phyloP scores from a whole-genome alignment of 2,113 vertebrate species.

The Myotis yumanensis region DNA sequence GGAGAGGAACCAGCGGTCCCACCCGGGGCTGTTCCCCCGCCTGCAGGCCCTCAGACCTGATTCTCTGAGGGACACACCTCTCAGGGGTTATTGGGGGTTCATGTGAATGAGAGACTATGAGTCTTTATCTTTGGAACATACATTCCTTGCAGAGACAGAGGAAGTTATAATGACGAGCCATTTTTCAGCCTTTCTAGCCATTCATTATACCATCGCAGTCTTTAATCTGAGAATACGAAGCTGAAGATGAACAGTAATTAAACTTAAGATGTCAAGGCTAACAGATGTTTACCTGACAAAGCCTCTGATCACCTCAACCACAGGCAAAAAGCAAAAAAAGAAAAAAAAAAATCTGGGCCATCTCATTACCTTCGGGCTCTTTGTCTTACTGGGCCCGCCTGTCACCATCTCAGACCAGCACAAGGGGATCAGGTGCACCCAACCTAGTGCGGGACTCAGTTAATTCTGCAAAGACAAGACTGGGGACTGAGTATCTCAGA shows the following conservation, averaged over 20 bases:
- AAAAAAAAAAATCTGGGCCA: background rate
- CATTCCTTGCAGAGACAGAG: background rate
- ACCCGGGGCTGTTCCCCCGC: too few species aligned
- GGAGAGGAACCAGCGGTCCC: background rate
- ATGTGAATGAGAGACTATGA: too few species aligned
- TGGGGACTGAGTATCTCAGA: background rate
- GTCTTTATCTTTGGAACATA: background rate
- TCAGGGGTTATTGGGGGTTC: background rate
- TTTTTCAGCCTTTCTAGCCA: background rate
- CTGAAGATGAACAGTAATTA: background rate
- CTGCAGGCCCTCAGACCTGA: background rate
- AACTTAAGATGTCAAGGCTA: background rate
- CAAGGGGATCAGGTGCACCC: background rate
- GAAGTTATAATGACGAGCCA: background rate
- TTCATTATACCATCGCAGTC: too few species aligned
- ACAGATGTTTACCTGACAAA: background rate
- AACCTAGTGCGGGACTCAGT: background rate
- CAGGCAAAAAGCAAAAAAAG: background rate
- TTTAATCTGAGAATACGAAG: background rate
- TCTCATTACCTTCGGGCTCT: background rate
- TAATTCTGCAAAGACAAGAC: background rate
- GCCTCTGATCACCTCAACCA: background rate
- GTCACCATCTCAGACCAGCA: background rate
- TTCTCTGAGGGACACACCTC: background rate
- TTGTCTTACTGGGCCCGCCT: background rate